Conservation (phyloP, 2,113 vertebrate genomes). For the Oxygymnocypris stewartii region DNA sequence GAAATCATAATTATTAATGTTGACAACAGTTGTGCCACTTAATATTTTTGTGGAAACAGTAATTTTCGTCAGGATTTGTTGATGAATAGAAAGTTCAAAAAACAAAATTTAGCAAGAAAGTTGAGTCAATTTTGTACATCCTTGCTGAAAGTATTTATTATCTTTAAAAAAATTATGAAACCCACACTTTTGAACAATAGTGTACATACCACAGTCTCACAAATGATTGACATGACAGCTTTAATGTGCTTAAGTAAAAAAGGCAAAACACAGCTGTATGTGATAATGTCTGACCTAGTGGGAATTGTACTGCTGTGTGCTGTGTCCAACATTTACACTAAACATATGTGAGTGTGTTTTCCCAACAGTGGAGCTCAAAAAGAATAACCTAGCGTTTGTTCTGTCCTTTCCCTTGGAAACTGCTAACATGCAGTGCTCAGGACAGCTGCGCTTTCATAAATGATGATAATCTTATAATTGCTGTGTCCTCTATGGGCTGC, state of each 20-base stretch:
- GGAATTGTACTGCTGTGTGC: background rate
- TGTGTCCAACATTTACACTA: background rate
- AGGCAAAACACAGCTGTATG: background rate
- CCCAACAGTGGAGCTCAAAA: background rate
- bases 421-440: background rate
- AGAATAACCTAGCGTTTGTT: background rate
- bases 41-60: background rate
- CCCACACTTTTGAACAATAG: no score
- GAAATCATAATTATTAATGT: background rate
- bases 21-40: background rate
- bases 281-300: background rate
- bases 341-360: background rate
- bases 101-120: no score
- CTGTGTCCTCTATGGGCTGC: background rate
- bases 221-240: no score
- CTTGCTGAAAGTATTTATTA: no score
- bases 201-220: no score
- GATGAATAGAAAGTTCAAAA: background rate
- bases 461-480: constrained; percentile 13
- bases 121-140: no score
- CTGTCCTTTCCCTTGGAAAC: background rate
- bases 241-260: background rate
- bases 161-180: no score
- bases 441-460: constrained; percentile 8
- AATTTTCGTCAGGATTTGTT: background rate